Base-by-base conservation (phyloP, 37 sponge, comb jelly and placozoan species). In the Oscarella lobularis region DNA sequence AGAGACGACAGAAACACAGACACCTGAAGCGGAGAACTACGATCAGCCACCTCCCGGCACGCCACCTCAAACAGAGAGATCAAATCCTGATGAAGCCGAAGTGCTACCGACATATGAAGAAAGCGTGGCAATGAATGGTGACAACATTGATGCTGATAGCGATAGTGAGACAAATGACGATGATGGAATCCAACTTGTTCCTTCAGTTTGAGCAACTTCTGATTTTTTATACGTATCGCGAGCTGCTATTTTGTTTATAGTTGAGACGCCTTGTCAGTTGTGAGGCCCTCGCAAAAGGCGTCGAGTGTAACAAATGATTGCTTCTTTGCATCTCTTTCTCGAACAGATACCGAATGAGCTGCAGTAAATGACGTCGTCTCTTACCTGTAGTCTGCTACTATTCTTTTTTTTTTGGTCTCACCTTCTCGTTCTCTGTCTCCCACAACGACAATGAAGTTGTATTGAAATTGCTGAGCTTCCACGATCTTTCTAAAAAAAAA, bases 371-470 rank as follows among this genome's bases (percentile, higher is more conserved):
- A n/a, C n/a, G n/a, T n/a, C n/a, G n/a, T 48, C 20, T 48, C 20
- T 48, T 48, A 48, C 14, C 20, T 27, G 20, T 48, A 27, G 60
- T 27, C 60, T 20, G 20, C 20, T 27, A 20, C 9, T 20, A 48
- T 27, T 48, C 14, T 20, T 9, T 27, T 48, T 9, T 20, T 9
- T 48, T 9, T 48, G 9, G 14, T 69, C 27, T 74, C 9, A 14
- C 67, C 69, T 74, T 14, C 76, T 27, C n/a, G 6, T 73, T 76
- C 78, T 37, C 35, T 73, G 30, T 73, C 27, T 32, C 78, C 78
- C 70, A 76, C 78, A 14, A 76, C 73, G 5, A 73, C 9, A 6
- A 76, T 76, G 78, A 74, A 70, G 33, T 70, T 70, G 70, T 72
- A 70, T n/a, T 73, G 70, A 34, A n/a, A 14, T 6, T 31, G 3